phyloP scores from a whole-genome alignment of 1,140 invertebrate species.

The Brachionus sp. region DNA sequence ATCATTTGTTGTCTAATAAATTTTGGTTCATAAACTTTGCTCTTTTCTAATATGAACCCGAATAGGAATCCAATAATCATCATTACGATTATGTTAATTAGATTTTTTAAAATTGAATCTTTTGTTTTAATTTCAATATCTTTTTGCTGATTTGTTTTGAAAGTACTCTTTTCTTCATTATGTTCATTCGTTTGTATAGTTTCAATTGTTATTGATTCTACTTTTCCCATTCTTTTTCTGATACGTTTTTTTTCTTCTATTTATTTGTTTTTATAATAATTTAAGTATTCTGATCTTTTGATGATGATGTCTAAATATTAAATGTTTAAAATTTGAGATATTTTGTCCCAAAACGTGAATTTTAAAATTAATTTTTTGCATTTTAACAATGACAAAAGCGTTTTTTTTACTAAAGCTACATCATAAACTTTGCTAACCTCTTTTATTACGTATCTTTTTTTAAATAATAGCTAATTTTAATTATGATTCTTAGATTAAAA shows the following conservation, averaged over 20 bases:
- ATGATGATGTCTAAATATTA: not conserved
- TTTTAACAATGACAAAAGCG: not conserved
- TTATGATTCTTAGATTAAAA: not conserved
- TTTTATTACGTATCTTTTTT: not conserved
- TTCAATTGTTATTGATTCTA: not conserved
- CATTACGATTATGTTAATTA: not conserved
- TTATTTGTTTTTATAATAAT: no score
- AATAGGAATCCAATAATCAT: not conserved
- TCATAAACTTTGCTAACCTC: not conserved
- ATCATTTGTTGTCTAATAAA: no score
- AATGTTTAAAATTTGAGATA: not conserved
- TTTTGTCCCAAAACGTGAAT: not conserved
- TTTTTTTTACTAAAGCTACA: not conserved
- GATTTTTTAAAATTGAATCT: not conserved
- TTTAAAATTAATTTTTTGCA: not conserved
- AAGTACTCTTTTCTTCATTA: not conserved
- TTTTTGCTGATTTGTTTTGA: not conserved
- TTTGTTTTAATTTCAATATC: not conserved
- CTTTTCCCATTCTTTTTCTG: no score
- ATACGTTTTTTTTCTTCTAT: no score
- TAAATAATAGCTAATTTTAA: not conserved
- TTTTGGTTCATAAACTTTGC: no score
- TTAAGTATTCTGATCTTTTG: no score
- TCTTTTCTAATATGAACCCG: no score
- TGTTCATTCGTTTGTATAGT: not conserved